Conservation (phyloP, 1,140 invertebrate genomes). For the Anastrepha ludens region DNA sequence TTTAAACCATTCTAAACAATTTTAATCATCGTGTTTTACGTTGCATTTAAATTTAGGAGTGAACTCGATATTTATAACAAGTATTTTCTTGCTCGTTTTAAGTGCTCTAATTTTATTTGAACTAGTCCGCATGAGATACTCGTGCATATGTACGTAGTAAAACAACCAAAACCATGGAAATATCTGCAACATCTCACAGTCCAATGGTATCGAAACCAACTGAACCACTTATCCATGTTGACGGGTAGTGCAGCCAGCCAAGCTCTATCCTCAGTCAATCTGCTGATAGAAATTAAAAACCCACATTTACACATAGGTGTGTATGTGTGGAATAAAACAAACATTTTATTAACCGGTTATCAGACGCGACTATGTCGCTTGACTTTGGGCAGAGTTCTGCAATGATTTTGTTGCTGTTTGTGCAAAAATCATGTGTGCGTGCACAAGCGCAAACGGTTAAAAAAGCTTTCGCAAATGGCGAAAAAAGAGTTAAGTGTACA, state of each 20-base stretch:
- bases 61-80: no score
- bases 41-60: no score
- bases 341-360: conserved; percentile 33
- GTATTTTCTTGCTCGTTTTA: no score
- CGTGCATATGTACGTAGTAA: not conserved
- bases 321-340: not conserved
- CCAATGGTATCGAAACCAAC: conserved; percentile 1
- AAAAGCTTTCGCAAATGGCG: not conserved
- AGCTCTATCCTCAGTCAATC: conserved; percentile 5
- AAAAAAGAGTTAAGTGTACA: conserved; percentile 30
- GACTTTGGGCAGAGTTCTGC: conserved; percentile 4
- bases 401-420: not conserved
- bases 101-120: no score
- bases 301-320: not conserved
- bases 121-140: no score
- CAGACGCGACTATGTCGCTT: conserved; percentile 4
- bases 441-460: conserved; percentile 25
- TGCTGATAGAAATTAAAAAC: not conserved
- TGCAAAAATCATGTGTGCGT: conserved; percentile 11
- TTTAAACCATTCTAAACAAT: no score
- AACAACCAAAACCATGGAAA: not conserved
- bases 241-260: not conserved
- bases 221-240: conserved; percentile 7
- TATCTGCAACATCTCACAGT: not conserved
- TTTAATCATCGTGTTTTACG: no score